Percentiles rank a stretch among this genome's conserved stretches.
Conservation (phyloP, 2,888 invertebrate species). For the Drosophila diplacantha region DNA sequence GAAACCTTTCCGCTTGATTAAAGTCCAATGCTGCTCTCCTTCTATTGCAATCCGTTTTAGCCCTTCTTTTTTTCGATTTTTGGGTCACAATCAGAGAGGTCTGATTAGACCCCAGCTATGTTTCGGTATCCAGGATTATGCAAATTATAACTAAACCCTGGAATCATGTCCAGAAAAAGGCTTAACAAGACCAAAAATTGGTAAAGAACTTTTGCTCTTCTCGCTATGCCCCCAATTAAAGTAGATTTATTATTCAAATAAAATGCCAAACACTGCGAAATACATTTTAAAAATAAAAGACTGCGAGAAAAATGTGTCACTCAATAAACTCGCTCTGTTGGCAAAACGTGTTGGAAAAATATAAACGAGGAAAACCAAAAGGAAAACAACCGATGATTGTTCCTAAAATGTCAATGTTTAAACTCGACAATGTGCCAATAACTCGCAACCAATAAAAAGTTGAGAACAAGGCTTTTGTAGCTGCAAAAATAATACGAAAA, state of each 20-base stretch:
- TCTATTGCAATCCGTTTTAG: constrained; percentile 12
- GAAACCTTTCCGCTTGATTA: constrained; percentile 36
- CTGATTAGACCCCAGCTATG: constrained; percentile 7
- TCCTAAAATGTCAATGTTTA: constrained; percentile 10
- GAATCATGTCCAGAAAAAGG: constrained; percentile 4
- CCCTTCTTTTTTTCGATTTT: constrained; percentile 3
- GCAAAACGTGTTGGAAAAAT: constrained; percentile 9
- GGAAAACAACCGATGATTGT: constrained; percentile 1
- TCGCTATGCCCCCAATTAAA: constrained; percentile 8
- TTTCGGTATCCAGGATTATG: constrained; percentile 46
- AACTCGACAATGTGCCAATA: constrained; percentile 21
- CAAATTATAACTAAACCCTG: constrained; percentile 35
- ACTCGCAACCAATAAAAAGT: constrained; percentile 2
- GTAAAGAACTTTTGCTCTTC: not conserved
- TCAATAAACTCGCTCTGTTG: constrained; percentile 26
- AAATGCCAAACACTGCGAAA: constrained; percentile 24
- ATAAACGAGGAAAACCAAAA: constrained; percentile 7
- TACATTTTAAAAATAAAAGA: constrained; percentile 18
- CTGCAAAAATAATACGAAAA: not conserved
- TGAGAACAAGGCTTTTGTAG: not conserved
- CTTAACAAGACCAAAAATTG: constrained; percentile 13
- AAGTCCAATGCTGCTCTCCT: constrained; percentile 5
- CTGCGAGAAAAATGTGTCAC: constrained; percentile 19
- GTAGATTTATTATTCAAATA: constrained; percentile 25
- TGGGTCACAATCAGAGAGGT: constrained; percentile 30